These are phyloP conservation scores for Eurytemora carolleeae DNA, from an alignment of 1,140 invertebrate species.

Conservation along the genomic window DNA sequence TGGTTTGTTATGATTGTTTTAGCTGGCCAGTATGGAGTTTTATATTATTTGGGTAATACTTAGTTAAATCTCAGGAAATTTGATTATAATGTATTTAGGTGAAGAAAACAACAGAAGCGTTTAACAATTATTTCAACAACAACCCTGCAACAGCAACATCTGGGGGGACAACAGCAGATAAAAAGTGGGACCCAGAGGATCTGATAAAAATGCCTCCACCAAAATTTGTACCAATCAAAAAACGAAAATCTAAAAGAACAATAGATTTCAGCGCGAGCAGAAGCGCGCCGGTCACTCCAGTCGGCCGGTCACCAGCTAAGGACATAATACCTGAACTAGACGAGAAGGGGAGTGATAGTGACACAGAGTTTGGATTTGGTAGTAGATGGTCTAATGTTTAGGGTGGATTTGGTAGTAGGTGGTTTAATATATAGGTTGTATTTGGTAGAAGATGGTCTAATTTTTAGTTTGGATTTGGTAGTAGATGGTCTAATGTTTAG, in stretches of 20 bases:
- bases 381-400: conserved; percentile 8
- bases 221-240: conserved; percentile 39
- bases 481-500: conserved; percentile 9
- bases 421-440: too few relatives aligned
- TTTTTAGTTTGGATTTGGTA: conserved; percentile 14
- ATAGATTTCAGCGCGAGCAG: conserved; percentile 9
- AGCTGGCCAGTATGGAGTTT: too few relatives aligned
- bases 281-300: conserved; percentile 6
- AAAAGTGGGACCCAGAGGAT: conserved; percentile 24
- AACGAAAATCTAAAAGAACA: conserved; percentile 32
- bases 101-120: conserved; percentile 70
- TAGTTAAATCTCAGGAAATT: too few relatives aligned
- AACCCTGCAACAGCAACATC: background rate
- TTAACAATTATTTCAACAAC: conserved; percentile 38
- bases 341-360: background rate
- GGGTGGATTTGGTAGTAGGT: too few relatives aligned
- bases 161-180: conserved; percentile 10
- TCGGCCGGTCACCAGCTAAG: conserved; percentile 26
- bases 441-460: too few relatives aligned
- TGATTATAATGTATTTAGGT: conserved; percentile 41
- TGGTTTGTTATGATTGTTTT: too few relatives aligned
- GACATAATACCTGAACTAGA: conserved; percentile 26
- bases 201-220: conserved; percentile 44
- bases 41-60: too few relatives aligned
- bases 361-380: conserved; percentile 14